Conservation (phyloP, 2,113 vertebrate genomes). For the Thryonomys swinderianus region DNA sequence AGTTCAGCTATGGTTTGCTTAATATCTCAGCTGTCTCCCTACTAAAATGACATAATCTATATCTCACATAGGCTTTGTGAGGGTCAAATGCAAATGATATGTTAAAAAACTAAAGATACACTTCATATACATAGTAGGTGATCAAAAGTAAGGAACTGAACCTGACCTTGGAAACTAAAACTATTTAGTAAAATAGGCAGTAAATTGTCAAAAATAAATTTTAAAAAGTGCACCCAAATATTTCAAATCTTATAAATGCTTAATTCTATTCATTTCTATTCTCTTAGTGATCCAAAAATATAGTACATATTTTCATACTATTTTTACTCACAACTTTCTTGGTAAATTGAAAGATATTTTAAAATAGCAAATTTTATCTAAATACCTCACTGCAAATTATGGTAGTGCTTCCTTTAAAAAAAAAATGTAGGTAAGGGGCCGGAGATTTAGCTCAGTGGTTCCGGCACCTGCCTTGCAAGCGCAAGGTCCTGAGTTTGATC, state of each 20-base stretch:
- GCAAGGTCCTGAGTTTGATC: no score
- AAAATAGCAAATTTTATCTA: not conserved
- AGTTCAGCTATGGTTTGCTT: not conserved
- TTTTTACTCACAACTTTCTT: slow-evolving; percentile 18
- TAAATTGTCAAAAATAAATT: not conserved
- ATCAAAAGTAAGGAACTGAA: not conserved
- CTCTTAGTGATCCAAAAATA: not conserved
- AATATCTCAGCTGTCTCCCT: not conserved
- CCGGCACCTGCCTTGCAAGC: no score
- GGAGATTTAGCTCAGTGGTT: no score
- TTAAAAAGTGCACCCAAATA: not conserved
- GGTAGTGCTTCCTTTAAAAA: not conserved
- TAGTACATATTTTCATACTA: not conserved
- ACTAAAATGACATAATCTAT: not conserved
- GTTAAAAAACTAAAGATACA: not conserved
- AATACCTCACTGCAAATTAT: not conserved
- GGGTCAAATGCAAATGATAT: not conserved
- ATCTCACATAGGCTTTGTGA: not conserved
- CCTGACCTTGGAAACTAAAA: not conserved
- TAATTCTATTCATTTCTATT: slow-evolving; percentile 1
- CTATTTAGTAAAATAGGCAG: not conserved
- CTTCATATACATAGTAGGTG: not conserved
- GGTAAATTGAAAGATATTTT: not conserved
- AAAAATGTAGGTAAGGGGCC: no score
- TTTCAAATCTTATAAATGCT: not conserved